Conservation (phyloP, 2,113 vertebrate genomes). For the Tragulus kanchil region DNA sequence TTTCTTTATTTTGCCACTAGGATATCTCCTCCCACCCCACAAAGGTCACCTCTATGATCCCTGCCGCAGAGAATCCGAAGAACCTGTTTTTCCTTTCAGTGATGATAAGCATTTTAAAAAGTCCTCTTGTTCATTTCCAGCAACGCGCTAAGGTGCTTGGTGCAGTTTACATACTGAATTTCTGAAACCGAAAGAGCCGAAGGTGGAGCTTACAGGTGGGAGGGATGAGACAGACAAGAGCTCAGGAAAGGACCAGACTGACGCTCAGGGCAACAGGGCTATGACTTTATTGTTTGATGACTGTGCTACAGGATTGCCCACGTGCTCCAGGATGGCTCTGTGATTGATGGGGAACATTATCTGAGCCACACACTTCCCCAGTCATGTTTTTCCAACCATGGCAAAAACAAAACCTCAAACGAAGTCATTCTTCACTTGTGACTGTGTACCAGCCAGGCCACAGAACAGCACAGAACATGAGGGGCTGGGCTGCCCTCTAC, state of each 20-base stretch:
- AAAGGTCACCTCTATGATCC: conserved; percentile 15
- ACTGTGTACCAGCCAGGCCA: conserved; percentile 31
- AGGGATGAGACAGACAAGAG: background rate
- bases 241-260: conserved; percentile 49
- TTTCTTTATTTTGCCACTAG: background rate
- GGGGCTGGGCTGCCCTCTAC: background rate
- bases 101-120: background rate
- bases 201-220: background rate
- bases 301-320: background rate
- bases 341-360: background rate
- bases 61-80: conserved; percentile 1
- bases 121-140: background rate
- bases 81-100: conserved; percentile 2
- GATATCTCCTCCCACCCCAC: background rate
- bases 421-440: conserved; percentile 53
- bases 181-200: background rate
- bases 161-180: background rate
- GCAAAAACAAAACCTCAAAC: conserved; percentile 3
- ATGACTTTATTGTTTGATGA: conserved; percentile 71
- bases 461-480: background rate
- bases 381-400: conserved; percentile 33
- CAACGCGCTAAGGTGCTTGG: background rate
- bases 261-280: background rate
- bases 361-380: background rate
- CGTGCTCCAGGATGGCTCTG: conserved; percentile 1